phyloP scores from a whole-genome alignment of 2,888 invertebrate genomes.

The Stenodema calcarata region DNA sequence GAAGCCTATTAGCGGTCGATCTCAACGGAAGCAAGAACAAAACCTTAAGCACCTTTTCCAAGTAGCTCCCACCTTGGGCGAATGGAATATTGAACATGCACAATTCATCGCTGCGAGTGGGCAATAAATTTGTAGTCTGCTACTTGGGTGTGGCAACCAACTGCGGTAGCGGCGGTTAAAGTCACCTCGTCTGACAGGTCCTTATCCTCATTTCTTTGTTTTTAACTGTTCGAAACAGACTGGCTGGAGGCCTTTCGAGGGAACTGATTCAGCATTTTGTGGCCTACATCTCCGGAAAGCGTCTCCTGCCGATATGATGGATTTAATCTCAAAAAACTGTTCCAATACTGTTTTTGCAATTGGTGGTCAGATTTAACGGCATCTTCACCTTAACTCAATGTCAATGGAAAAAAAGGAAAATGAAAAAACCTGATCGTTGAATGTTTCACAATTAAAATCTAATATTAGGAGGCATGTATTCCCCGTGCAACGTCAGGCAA shows the following conservation, averaged over 20 bases:
- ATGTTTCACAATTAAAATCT: too few species aligned
- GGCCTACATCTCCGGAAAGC: neutral
- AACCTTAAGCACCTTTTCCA: neutral
- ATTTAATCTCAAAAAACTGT: too few species aligned
- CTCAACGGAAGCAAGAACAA: constrained; percentile 2
- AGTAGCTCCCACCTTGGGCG: neutral
- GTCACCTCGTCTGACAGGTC: constrained; percentile 3
- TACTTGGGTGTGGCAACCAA: neutral
- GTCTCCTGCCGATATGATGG: too few species aligned
- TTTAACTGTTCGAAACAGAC: neutral
- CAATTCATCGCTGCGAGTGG: neutral
- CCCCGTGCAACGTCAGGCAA: too few species aligned
- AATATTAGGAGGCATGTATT: too few species aligned
- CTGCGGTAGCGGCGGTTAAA: neutral
- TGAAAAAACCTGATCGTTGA: too few species aligned
- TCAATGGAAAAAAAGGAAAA: too few species aligned
- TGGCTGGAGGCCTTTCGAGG: neutral
- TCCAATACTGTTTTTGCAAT: too few species aligned
- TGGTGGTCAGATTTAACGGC: too few species aligned
- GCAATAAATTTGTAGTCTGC: neutral
- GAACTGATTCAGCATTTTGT: neutral
- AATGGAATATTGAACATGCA: neutral
- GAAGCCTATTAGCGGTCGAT: neutral
- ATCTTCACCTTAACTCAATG: too few species aligned
- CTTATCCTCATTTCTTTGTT: neutral